phyloP scores from a whole-genome alignment of 2,113 vertebrate genomes.

The Eurystomus gularis region DNA sequence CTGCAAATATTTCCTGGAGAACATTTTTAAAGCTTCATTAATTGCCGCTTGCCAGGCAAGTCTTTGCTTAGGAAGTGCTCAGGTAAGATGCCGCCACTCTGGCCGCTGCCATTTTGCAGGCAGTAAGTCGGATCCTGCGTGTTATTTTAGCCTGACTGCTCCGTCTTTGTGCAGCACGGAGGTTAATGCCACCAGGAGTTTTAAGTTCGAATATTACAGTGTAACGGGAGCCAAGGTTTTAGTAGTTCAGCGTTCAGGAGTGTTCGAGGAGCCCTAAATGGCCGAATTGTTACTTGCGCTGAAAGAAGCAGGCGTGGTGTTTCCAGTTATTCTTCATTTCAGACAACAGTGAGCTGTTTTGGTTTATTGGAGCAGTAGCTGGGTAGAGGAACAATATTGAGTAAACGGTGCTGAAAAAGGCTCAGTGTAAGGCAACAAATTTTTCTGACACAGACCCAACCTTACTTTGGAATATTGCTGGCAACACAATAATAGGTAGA shows the following conservation, averaged over 20 bases:
- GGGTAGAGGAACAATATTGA: slow-evolving; percentile 53
- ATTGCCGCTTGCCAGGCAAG: neutral
- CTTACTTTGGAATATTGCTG: slow-evolving; percentile 70
- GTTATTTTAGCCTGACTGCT: neutral
- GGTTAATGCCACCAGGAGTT: slow-evolving; percentile 7
- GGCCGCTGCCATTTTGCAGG: neutral
- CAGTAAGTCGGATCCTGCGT: neutral
- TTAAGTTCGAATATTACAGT: neutral
- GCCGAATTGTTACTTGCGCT: slow-evolving; percentile 59
- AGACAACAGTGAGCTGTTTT: slow-evolving; percentile 73
- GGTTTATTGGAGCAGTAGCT: slow-evolving; percentile 43
- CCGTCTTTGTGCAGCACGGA: accelerated
- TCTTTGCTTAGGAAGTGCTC: neutral
- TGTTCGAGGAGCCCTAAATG: slow-evolving; percentile 67
- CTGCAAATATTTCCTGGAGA: neutral
- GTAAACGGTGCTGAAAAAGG: slow-evolving; percentile 39
- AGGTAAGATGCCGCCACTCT: neutral
- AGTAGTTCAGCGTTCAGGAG: neutral
- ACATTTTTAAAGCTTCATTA: neutral
- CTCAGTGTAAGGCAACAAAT: slow-evolving; percentile 64
- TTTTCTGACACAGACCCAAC: slow-evolving; percentile 68
- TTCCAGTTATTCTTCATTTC: slow-evolving; percentile 69
- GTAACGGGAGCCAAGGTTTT: slow-evolving; percentile 1
- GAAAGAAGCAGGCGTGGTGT: slow-evolving; percentile 64
- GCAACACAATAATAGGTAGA: slow-evolving; percentile 58